phyloP scores from a whole-genome alignment of 2,888 invertebrate species.

The Drosophila differens region DNA sequence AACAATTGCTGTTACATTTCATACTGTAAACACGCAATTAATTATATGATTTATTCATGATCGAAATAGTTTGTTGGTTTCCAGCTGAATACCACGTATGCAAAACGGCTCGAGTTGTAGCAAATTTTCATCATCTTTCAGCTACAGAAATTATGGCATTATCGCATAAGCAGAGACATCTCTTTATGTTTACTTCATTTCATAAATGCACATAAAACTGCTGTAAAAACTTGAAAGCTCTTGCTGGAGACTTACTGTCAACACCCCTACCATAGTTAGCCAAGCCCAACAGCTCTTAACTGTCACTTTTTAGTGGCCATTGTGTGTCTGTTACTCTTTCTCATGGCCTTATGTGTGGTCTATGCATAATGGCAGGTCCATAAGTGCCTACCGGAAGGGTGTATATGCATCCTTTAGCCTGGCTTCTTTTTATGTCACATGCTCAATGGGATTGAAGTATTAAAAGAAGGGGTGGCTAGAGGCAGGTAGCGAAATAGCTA shows the following conservation, averaged over 20 bases:
- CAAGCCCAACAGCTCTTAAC: slow-evolving; percentile 56
- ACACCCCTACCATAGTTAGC: slow-evolving; percentile 24
- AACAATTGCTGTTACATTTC: not conserved
- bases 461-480: not conserved
- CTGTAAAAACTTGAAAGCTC: slow-evolving; percentile 35
- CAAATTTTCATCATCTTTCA: not conserved
- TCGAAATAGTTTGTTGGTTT: not conserved
- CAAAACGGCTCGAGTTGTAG: not conserved
- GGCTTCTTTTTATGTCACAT: slow-evolving; percentile 62
- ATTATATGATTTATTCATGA: not conserved
- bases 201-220: slow-evolving; percentile 18
- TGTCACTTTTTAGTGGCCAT: slow-evolving; percentile 68
- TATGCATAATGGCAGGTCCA: slow-evolving; percentile 41
- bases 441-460: slow-evolving; percentile 29
- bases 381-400: slow-evolving; percentile 58
- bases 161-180: slow-evolving; percentile 2
- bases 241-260: slow-evolving; percentile 15
- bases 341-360: slow-evolving; percentile 63
- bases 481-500: slow-evolving; percentile 52
- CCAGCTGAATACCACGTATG: not conserved
- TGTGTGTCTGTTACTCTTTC: slow-evolving; percentile 70
- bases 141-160: slow-evolving; percentile 1
- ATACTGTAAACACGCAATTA: not conserved
- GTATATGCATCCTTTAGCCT: slow-evolving; percentile 20
- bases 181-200: slow-evolving; percentile 1